phyloP scores from a whole-genome alignment of 2,888 invertebrate genomes.

The Coecobrya sp. region DNA sequence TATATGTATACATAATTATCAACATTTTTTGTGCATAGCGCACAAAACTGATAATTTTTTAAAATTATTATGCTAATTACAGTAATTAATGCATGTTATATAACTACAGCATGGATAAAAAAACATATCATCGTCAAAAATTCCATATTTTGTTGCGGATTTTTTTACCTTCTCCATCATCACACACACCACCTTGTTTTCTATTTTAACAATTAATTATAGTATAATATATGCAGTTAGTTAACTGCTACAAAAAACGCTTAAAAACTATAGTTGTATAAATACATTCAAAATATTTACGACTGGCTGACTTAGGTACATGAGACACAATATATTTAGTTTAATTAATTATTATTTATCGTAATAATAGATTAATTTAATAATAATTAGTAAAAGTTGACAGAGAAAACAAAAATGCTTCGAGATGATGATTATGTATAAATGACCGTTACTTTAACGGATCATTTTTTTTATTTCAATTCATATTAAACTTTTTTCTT shows the following conservation, averaged over 20 bases:
- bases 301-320: constrained; percentile 83
- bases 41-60: neutral
- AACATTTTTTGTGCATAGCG: neutral
- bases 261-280: constrained; percentile 22
- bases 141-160: neutral
- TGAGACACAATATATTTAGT: constrained; percentile 75
- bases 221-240: no score
- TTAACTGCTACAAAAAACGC: neutral
- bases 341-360: neutral
- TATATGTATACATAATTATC: neutral
- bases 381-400: neutral
- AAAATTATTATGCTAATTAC: neutral
- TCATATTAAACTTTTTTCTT: neutral
- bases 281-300: constrained; percentile 51
- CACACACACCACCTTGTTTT: neutral
- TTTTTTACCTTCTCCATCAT: neutral
- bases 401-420: constrained; percentile 7
- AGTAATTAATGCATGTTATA: neutral
- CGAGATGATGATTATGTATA: constrained; percentile 6
- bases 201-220: no score
- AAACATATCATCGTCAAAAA: constrained; percentile 12
- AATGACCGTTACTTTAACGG: neutral
- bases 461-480: neutral
- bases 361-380: neutral
- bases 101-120: constrained; percentile 23